Percentiles rank a stretch among this genome's conserved stretches.
These are phyloP conservation scores for Staurois parvus DNA, from an alignment of 2,797 vertebrate genomes.

Conservation along the genomic window DNA sequence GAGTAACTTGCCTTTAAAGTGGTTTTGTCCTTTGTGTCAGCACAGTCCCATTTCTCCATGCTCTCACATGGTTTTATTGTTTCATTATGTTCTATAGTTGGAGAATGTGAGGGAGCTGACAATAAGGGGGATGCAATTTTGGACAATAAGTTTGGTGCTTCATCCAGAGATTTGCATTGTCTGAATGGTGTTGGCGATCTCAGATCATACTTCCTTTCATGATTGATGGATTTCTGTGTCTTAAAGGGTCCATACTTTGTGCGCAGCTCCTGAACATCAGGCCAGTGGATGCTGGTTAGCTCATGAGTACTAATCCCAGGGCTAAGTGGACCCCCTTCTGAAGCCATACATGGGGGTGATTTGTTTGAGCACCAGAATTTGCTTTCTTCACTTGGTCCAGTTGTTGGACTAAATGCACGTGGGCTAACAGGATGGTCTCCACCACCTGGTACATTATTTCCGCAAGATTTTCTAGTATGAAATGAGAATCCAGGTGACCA, in stretches of 20 bases:
- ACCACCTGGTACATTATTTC: slow-evolving; percentile 65
- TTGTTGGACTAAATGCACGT: slow-evolving; percentile 64
- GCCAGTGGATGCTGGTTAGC: slow-evolving; percentile 75
- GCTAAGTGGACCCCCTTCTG: slow-evolving; percentile 62
- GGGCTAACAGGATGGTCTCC: slow-evolving; percentile 69
- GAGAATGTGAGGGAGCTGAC: background rate
- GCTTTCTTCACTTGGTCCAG: slow-evolving; percentile 60
- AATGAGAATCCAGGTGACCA: slow-evolving; percentile 69
- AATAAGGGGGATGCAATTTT: background rate
- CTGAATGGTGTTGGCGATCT: slow-evolving; percentile 18
- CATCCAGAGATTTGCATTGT: slow-evolving; percentile 40
- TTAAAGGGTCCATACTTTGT: slow-evolving; percentile 66
- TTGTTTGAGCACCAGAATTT: slow-evolving; percentile 10
- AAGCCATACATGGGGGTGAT: slow-evolving; percentile 69
- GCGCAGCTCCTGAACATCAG: slow-evolving; percentile 74
- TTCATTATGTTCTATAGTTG: background rate
- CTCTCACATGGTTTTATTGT: background rate
- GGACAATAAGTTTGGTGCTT: slow-evolving; percentile 4
- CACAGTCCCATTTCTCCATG: background rate
- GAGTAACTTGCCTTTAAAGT: slow-evolving; percentile 83
- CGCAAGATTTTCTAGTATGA: slow-evolving; percentile 63
- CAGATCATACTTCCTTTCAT: slow-evolving; percentile 26
- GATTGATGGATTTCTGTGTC: background rate
- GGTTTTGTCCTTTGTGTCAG: slow-evolving; percentile 52
- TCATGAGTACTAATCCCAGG: slow-evolving; percentile 69